These are phyloP conservation scores for Rachycentron canadum DNA, from an alignment of 2,797 vertebrate species.

Conservation along the genomic window DNA sequence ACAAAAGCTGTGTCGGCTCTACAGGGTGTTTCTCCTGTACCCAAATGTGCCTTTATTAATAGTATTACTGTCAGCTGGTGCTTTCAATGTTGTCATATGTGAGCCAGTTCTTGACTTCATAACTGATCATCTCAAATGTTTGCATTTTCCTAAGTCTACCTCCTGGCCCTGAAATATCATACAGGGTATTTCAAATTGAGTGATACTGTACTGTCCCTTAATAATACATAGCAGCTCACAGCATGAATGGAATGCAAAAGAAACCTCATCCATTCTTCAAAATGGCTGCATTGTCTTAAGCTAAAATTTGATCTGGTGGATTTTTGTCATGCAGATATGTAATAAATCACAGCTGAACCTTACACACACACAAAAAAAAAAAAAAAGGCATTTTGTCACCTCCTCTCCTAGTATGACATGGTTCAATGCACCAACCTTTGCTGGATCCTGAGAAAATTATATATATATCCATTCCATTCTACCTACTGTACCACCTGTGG, in stretches of 20 bases:
- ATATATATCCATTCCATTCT: slow-evolving; percentile 66
- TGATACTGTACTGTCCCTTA: slow-evolving; percentile 7
- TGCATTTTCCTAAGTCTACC: slow-evolving; percentile 17
- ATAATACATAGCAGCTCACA: slow-evolving; percentile 21
- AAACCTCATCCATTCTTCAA: slow-evolving; percentile 19
- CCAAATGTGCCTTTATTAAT: slow-evolving; percentile 5
- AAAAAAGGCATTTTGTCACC: slow-evolving; percentile 51
- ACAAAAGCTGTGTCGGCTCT: slow-evolving; percentile 28
- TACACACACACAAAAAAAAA: too few species aligned
- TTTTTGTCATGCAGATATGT: slow-evolving; percentile 58
- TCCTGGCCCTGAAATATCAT: not conserved
- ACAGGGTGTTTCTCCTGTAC: slow-evolving; percentile 4
- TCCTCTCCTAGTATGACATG: slow-evolving; percentile 51
- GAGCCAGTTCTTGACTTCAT: slow-evolving; percentile 14
- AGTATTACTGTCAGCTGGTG: slow-evolving; percentile 17
- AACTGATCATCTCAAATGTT: slow-evolving; percentile 38
- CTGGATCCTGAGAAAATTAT: slow-evolving; percentile 75
- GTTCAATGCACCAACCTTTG: slow-evolving; percentile 46
- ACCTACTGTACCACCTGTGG: slow-evolving; percentile 72
- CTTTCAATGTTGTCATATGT: not conserved
- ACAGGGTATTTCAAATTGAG: slow-evolving; percentile 11
- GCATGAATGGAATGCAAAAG: not conserved
- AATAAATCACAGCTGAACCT: slow-evolving; percentile 64
- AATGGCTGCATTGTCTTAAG: slow-evolving; percentile 23
- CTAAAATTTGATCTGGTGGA: slow-evolving; percentile 25